A percentile compares a stretch with the other conserved stretches of the same genome.
Conservation (phyloP, 2,888 invertebrate species). For the Apocheima hispidaria region DNA sequence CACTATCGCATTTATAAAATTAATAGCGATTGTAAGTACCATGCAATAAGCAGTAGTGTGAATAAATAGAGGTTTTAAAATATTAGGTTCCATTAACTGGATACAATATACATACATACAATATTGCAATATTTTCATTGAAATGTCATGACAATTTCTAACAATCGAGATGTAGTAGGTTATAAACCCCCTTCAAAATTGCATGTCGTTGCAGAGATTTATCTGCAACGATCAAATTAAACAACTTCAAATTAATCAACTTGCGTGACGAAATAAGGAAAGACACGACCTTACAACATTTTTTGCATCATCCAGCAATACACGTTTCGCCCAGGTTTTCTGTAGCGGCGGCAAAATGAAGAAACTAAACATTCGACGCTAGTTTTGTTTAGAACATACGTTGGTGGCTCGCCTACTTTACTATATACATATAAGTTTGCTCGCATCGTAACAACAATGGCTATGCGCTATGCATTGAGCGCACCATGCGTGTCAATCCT, state of each 20-base stretch:
- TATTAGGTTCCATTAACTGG: too few species aligned
- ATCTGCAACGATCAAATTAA: slow-evolving; percentile 17
- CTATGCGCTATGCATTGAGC: slow-evolving; percentile 56
- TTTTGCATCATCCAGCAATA: slow-evolving; percentile 37
- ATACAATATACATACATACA: too few species aligned
- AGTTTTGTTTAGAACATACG: background rate
- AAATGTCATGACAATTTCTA: slow-evolving; percentile 2
- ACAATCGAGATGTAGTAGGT: too few species aligned
- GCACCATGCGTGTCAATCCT: slow-evolving; percentile 75
- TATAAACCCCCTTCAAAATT: background rate
- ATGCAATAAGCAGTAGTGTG: too few species aligned
- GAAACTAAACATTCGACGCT: background rate
- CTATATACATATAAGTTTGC: background rate
- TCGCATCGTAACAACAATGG: slow-evolving; percentile 32
- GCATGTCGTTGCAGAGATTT: background rate
- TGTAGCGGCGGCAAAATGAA: background rate
- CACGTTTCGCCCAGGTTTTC: slow-evolving; percentile 9
- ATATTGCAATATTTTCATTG: too few species aligned
- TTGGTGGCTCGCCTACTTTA: background rate
- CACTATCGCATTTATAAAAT: too few species aligned
- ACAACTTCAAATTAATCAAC: slow-evolving; percentile 5
- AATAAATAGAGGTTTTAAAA: too few species aligned
- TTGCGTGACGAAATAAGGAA: slow-evolving; percentile 33
- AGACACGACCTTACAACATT: slow-evolving; percentile 33
- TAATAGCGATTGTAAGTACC: too few species aligned